Evolutionary conservation across 2,113 vertebrate genomes (phyloP).

Genomic region (Potamarius usumacintae): DNA sequence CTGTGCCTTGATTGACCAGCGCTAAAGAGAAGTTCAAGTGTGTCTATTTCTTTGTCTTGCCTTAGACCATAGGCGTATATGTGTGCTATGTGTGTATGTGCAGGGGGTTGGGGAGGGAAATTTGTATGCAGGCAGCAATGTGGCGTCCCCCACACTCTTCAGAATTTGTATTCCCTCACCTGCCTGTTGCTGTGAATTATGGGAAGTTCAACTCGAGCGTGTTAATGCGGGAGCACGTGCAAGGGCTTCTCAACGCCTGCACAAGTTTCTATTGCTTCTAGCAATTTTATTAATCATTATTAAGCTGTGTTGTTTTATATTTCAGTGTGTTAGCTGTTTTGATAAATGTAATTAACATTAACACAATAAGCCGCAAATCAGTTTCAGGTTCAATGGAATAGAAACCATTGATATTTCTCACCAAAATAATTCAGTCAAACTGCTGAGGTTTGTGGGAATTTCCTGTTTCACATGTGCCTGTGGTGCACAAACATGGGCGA

Average conservation of each 20-base stretch:
- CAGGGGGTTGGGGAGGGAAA: constrained; percentile 61
- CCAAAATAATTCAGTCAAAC: background rate
- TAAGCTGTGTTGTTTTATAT: background rate
- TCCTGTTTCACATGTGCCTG: background rate
- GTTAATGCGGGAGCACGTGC: constrained; percentile 91
- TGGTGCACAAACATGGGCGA: background rate
- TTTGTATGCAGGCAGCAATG: constrained; percentile 85
- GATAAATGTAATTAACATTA: background rate
- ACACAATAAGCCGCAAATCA: background rate
- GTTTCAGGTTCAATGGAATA: background rate
- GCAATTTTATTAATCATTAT: background rate
- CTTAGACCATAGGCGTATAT: constrained; percentile 33
- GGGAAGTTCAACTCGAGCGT: constrained; percentile 84
- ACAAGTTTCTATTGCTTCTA: constrained; percentile 46
- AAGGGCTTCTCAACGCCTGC: constrained; percentile 87
- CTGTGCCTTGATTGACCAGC: constrained; percentile 46
- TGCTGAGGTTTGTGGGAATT: background rate
- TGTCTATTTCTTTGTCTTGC: constrained; percentile 53
- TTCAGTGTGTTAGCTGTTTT: background rate
- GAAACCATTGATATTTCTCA: background rate
- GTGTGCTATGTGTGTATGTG: constrained; percentile 32
- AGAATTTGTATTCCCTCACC: constrained; percentile 89
- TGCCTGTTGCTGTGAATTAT: constrained; percentile 93
- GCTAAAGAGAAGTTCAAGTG: constrained; percentile 54
- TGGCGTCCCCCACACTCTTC: constrained; percentile 55